A percentile compares a stretch with the other conserved stretches of the same genome.
Evolutionary conservation across 2,797 vertebrate genomes (phyloP).

Genomic region (Rhabdophis nuchalis): DNA sequence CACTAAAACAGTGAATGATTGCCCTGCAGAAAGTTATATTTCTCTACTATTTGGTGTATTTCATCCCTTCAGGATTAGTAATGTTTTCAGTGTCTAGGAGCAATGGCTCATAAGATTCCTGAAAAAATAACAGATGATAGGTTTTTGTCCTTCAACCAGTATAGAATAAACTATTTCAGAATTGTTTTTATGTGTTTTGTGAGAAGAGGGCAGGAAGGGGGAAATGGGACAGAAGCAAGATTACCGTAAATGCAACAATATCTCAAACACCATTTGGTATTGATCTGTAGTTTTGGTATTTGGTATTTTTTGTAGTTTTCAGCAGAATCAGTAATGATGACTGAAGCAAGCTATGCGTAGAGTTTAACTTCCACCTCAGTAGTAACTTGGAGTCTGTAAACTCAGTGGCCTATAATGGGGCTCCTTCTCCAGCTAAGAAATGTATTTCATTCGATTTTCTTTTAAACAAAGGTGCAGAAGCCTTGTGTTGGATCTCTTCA

Average conservation of each 20-base stretch:
- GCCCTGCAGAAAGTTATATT: slow-evolving; percentile 27
- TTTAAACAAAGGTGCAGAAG: background rate
- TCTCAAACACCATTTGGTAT: background rate
- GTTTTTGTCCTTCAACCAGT: background rate
- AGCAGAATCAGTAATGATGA: background rate
- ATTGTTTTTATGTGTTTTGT: background rate
- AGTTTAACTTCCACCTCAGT: background rate
- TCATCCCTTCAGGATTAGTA: slow-evolving; percentile 8
- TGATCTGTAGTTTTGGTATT: background rate
- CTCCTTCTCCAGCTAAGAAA: background rate
- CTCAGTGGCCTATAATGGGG: background rate
- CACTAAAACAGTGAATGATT: slow-evolving; percentile 26
- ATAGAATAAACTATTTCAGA: background rate
- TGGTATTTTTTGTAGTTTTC: background rate
- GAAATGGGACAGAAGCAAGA: background rate
- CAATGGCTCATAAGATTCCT: slow-evolving; percentile 19
- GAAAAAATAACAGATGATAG: background rate
- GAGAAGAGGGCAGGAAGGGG: no score
- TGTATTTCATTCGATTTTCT: background rate
- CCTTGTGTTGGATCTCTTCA: background rate
- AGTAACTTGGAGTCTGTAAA: background rate
- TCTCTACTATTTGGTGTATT: slow-evolving; percentile 23
- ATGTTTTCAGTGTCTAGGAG: slow-evolving; percentile 14
- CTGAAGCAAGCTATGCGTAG: slow-evolving; percentile 18
- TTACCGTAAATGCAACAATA: background rate